Conservation (phyloP, 2,113 vertebrate genomes). For the Albula goreensis region DNA sequence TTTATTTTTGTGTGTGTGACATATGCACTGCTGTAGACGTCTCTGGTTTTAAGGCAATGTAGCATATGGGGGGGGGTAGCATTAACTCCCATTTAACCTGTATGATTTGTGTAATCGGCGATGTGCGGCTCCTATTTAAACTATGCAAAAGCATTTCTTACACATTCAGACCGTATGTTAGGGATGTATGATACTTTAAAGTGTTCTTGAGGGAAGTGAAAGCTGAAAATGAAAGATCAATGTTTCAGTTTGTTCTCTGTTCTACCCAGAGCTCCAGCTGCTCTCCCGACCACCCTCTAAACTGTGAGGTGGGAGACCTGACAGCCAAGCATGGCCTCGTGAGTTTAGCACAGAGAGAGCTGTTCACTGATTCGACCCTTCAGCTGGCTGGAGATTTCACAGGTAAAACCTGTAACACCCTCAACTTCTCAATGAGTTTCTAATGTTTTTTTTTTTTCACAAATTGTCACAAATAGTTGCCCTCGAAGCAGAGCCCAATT, state of each 20-base stretch:
- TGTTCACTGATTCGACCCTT: conserved; percentile 60
- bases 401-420: conserved; percentile 47
- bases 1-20: too few species aligned
- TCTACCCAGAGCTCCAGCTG: conserved; percentile 62
- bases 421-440: too few species aligned
- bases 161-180: not conserved
- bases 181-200: not conserved
- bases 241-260: not conserved
- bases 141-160: not conserved
- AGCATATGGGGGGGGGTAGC: too few species aligned
- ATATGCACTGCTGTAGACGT: too few species aligned
- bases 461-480: not conserved
- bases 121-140: not conserved
- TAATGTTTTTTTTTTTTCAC: not conserved
- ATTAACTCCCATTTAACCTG: too few species aligned
- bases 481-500: not conserved
- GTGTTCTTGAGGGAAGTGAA: not conserved
- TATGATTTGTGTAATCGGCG: too few species aligned
- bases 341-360: conserved; percentile 49
- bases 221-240: not conserved
- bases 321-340: conserved; percentile 58
- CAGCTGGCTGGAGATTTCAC: conserved; percentile 66
- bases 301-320: conserved; percentile 69
- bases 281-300: conserved; percentile 51
- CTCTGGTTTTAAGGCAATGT: too few species aligned